phyloP scores from a whole-genome alignment of 2,797 vertebrate species.

The Zalophus californianus region DNA sequence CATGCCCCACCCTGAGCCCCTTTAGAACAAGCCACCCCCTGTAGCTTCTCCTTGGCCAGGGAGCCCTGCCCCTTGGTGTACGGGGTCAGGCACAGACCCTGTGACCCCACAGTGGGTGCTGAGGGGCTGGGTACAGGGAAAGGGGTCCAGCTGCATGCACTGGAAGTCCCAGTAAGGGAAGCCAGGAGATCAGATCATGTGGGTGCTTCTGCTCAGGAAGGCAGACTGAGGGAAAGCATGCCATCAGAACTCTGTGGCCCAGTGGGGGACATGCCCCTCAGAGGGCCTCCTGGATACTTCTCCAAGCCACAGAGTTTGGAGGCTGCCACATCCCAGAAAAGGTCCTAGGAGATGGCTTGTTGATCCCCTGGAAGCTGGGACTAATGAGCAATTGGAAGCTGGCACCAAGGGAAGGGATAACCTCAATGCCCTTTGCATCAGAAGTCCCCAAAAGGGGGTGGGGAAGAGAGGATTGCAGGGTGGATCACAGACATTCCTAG shows the following conservation, averaged over 20 bases:
- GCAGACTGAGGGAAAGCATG: too few species aligned
- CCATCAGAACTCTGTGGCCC: background rate
- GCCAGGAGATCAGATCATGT: background rate
- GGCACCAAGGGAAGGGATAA: background rate
- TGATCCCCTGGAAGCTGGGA: background rate
- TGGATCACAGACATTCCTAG: background rate
- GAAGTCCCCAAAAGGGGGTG: background rate
- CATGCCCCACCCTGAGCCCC: background rate
- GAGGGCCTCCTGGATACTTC: background rate
- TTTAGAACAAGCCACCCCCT: background rate
- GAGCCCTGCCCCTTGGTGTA: rapidly evolving
- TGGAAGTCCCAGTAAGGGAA: background rate
- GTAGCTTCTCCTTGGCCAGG: background rate
- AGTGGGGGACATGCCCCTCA: background rate
- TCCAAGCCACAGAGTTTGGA: background rate
- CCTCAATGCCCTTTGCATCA: background rate
- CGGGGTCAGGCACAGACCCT: background rate
- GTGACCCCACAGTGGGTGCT: background rate
- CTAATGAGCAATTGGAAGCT: background rate
- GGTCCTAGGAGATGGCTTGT: background rate
- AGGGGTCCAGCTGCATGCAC: too few species aligned
- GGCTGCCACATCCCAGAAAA: background rate
- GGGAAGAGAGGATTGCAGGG: background rate
- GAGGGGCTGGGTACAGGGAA: background rate
- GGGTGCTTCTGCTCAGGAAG: background rate